Conservation (phyloP, 2,113 vertebrate species). For the Myiozetetes cayanensis region DNA sequence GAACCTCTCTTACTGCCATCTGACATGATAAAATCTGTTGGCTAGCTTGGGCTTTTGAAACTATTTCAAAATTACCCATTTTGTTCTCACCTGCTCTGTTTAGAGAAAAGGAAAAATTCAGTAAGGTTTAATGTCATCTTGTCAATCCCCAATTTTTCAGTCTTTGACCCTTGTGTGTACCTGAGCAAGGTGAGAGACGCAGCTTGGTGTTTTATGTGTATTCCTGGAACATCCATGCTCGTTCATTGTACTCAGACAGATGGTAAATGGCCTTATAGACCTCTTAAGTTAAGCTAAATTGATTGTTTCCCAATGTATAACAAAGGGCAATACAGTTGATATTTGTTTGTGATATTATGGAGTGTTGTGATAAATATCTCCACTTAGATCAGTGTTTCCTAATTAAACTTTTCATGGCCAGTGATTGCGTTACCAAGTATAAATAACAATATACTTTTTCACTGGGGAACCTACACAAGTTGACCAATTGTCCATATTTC, state of each 20-base stretch:
- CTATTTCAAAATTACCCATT: background rate
- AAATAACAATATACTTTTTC: background rate
- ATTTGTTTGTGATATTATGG: background rate
- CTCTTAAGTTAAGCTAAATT: background rate
- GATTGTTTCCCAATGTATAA: background rate
- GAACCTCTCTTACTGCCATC: background rate
- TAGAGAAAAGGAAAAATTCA: background rate
- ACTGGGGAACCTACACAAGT: background rate
- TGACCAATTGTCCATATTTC: background rate
- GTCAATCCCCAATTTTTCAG: background rate
- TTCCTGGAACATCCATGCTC: background rate
- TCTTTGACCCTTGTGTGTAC: background rate
- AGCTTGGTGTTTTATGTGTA: background rate
- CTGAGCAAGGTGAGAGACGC: background rate
- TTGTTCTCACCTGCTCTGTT: background rate
- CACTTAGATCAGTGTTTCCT: background rate
- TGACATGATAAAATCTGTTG: background rate
- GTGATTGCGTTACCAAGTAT: background rate
- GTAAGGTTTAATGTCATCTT: background rate
- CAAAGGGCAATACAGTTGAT: background rate
- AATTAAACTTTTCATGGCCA: background rate
- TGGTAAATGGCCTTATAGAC: background rate
- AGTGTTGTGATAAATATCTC: background rate
- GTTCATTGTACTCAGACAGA: background rate
- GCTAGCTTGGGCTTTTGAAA: background rate